Base-by-base conservation (phyloP, 1,140 invertebrate species). In the Magallana angulata region DNA sequence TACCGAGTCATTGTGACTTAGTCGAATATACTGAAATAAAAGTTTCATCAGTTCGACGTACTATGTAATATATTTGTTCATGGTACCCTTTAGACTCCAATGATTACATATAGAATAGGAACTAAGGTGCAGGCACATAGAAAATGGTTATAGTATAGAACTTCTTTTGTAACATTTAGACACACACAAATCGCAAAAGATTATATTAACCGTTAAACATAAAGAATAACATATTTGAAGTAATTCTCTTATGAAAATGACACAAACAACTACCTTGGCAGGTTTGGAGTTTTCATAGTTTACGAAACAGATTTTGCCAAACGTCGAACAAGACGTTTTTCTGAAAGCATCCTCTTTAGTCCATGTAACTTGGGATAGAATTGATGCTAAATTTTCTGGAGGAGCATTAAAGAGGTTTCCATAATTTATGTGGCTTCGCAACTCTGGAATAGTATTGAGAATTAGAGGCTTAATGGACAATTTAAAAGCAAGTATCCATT, bases 1-100 rank as follows among this genome's bases (percentile, higher is more conserved):
- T 1, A 98, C 97, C 90, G 97, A 96, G 18, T 98, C 98, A 94
- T 99, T 98, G 95, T 98, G 97, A 16, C 97, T 96, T 80, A 99
- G 95, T 88, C 98, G 96, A 14, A 99, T 97, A 93, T 98, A 99
- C 97, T 99, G 95, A 5, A 96, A 96, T 91, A 88, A 92, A 94
- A 93, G 85, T 48, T 48, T 48, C 2, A 48, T 48, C 36, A 48
- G 36, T 48, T 48, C 2, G 36, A 48, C 36, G 36, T 48, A 4
- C 36, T 48, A 48, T 48, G 2, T 48, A 48, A 48, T 24, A 48
- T 48, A 48, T 5, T 48, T 48, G 36, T 48, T 48, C 36, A 48
- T 48, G 5, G 5, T 48, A 5, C 36, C 36, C 36, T 48, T 48
- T 2, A 48, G 36, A 48, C 36, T 48, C 36, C 36, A 48, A 48